phyloP scores from a whole-genome alignment of 2,113 vertebrate genomes.

The Thomomys bottae region DNA sequence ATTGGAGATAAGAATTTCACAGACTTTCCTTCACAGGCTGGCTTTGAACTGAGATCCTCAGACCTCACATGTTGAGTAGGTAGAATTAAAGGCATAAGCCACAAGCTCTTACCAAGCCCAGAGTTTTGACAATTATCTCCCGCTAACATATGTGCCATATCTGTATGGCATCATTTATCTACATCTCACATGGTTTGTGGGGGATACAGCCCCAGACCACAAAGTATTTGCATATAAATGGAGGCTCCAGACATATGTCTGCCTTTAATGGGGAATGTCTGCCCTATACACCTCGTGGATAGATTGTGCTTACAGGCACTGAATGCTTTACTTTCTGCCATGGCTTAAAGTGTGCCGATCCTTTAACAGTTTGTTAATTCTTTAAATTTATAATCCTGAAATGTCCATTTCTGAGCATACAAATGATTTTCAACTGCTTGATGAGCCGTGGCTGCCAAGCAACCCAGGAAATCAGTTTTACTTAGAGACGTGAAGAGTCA shows the following conservation, averaged over 20 bases:
- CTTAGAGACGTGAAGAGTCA: neutral
- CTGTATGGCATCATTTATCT: constrained; percentile 47
- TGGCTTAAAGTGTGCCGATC: neutral
- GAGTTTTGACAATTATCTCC: constrained; percentile 59
- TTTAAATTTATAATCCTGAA: constrained; percentile 55
- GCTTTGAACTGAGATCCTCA: no score
- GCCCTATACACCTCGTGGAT: constrained; percentile 32
- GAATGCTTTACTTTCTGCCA: constrained; percentile 22
- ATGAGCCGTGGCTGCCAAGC: constrained; percentile 34
- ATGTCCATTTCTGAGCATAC: constrained; percentile 67
- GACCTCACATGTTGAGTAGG: no score
- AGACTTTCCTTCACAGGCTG: no score
- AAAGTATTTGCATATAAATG: constrained; percentile 76
- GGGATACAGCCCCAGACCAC: neutral
- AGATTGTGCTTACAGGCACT: neutral
- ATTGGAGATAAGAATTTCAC: no score
- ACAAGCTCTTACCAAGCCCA: neutral
- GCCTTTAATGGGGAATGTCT: constrained; percentile 13
- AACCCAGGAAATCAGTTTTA: neutral
- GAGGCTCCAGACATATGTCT: constrained; percentile 52
- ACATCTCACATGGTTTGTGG: constrained; percentile 60
- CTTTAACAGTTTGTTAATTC: constrained; percentile 68
- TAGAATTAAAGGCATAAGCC: no score
- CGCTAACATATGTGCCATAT: constrained; percentile 59
- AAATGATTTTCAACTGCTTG: constrained; percentile 62